Evolutionary conservation across 30 jellyfish, hydroid and myxozoan genomes (phyloP).

Genomic region (Cassiopea andromeda): DNA sequence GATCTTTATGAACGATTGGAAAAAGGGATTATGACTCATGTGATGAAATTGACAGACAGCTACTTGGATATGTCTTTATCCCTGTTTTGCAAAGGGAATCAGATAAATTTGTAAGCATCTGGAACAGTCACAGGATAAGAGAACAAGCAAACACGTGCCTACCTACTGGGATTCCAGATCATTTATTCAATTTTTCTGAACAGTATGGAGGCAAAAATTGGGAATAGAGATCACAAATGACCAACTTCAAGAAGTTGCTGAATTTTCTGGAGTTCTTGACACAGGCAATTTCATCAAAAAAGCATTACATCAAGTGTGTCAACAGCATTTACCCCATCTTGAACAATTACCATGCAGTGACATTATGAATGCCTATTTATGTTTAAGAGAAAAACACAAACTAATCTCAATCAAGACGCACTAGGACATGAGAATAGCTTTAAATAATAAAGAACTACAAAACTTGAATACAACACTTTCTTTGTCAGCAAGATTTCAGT

Average conservation of each 20-base stretch:
- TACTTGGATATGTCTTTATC: not conserved
- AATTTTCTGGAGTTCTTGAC: no score
- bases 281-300: no score
- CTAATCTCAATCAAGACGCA: no score
- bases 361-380: no score
- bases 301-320: no score
- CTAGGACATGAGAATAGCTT: no score
- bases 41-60: not conserved
- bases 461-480: no score
- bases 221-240: not conserved
- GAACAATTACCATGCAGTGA: no score
- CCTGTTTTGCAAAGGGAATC: not conserved
- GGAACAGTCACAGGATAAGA: not conserved
- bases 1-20: slow-evolving; percentile 37
- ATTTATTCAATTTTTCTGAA: not conserved
- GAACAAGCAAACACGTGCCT: not conserved
- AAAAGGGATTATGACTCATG: not conserved
- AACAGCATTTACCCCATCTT: no score
- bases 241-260: not conserved
- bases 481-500: no score
- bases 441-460: no score
- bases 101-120: not conserved
- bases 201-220: not conserved
- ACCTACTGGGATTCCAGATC: not conserved
- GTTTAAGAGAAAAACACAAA: no score